Conservation (phyloP, 2,113 vertebrate species). For the Orthonyx spaldingii region DNA sequence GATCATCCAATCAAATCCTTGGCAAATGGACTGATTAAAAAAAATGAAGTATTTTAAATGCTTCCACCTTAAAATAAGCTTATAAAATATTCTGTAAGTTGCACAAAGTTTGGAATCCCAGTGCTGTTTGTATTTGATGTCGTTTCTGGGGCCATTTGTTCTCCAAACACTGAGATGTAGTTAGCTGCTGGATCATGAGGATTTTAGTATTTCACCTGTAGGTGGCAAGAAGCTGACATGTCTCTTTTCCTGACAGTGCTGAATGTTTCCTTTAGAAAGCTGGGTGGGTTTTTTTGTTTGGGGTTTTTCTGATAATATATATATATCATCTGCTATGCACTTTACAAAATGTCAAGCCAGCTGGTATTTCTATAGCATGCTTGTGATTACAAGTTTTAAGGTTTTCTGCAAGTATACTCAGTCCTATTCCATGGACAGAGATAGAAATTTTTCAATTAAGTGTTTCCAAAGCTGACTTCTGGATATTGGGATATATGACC, state of each 20-base stretch:
- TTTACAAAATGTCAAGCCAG: neutral
- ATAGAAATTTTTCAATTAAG: neutral
- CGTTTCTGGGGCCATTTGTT: neutral
- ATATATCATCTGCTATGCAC: neutral
- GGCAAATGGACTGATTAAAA: neutral
- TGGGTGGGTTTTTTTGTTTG: neutral
- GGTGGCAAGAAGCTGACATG: neutral
- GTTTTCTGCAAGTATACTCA: neutral
- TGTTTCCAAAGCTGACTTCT: neutral
- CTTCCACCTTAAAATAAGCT: neutral
- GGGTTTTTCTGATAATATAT: neutral
- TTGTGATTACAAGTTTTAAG: neutral
- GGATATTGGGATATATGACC: neutral
- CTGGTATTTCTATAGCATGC: neutral
- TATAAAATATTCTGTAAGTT: neutral
- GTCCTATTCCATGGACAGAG: neutral
- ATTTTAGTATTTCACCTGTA: neutral
- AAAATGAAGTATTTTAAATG: neutral
- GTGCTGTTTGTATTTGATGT: neutral
- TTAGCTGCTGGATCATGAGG: neutral
- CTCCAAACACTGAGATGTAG: neutral
- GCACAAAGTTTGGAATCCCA: neutral
- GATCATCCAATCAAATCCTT: neutral
- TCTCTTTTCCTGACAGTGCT: neutral
- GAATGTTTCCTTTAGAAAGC: neutral